Conservation (phyloP, 1,140 invertebrate genomes). For the Drosophila sturtevanti region DNA sequence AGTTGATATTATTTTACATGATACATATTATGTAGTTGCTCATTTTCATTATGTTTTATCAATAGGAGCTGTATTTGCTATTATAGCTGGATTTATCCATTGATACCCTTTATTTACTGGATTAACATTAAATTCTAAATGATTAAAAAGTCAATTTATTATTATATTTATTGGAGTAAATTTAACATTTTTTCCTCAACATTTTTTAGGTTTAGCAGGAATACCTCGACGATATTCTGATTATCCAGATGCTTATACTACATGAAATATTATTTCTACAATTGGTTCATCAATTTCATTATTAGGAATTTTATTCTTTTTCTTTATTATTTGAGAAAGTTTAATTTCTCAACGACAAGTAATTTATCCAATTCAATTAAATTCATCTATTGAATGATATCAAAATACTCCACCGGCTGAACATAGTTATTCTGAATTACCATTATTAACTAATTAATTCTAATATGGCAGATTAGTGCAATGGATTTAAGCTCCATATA, state of each 20-base stretch:
- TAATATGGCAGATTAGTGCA: constrained; percentile 83
- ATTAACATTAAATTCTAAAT: constrained; percentile 84
- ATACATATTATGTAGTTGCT: constrained; percentile 90
- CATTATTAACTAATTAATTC: constrained; percentile 83
- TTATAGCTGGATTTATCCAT: constrained; percentile 87
- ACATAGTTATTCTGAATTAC: constrained; percentile 85
- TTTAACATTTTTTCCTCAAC: constrained; percentile 89
- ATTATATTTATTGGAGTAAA: constrained; percentile 88
- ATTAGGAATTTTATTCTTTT: constrained; percentile 84
- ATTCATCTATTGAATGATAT: constrained; percentile 85
- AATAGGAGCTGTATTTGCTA: constrained; percentile 88
- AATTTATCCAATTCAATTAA: constrained; percentile 82
- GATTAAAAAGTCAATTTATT: constrained; percentile 86
- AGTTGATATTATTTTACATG: constrained; percentile 88
- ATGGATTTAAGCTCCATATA: constrained; percentile 85
- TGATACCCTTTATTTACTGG: constrained; percentile 87
- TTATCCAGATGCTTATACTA: constrained; percentile 86
- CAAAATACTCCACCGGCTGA: constrained; percentile 84
- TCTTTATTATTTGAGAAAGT: constrained; percentile 84
- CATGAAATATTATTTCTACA: constrained; percentile 87
- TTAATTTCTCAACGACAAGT: constrained; percentile 82
- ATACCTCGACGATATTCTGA: constrained; percentile 90
- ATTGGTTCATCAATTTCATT: constrained; percentile 86
- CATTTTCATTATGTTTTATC: constrained; percentile 89
- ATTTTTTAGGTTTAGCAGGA: constrained; percentile 84